These are phyloP conservation scores for Aphidius colemani DNA, from an alignment of 2,888 invertebrate species.

Conservation along the genomic window DNA sequence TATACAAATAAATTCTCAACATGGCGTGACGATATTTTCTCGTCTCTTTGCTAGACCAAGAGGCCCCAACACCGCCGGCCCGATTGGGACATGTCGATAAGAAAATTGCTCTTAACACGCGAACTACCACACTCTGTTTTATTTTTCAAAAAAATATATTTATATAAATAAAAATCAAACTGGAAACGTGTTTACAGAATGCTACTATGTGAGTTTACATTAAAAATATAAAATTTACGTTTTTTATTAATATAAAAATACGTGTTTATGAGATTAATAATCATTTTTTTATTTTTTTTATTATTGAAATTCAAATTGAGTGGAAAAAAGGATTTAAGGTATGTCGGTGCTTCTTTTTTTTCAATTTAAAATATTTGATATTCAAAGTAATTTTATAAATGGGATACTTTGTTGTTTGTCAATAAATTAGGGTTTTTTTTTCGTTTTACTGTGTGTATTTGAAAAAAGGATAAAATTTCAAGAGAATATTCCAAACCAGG, in stretches of 20 bases:
- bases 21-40: constrained; percentile 14
- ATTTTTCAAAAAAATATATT: not conserved
- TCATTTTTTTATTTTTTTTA: not conserved
- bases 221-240: not conserved
- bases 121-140: constrained; percentile 3
- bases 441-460: too few species aligned
- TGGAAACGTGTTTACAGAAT: not conserved
- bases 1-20: not conserved
- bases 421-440: too few species aligned
- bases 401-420: too few species aligned
- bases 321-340: too few species aligned
- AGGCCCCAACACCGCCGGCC: constrained; percentile 8
- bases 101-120: constrained; percentile 22
- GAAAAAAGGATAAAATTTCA: too few species aligned
- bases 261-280: not conserved
- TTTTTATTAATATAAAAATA: not conserved
- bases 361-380: too few species aligned
- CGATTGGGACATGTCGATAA: constrained; percentile 23
- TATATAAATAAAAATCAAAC: not conserved
- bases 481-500: not conserved
- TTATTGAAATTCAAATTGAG: too few species aligned
- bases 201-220: not conserved
- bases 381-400: too few species aligned
- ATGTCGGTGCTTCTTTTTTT: too few species aligned
- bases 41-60: constrained; percentile 4